Base-by-base conservation (phyloP, 2,113 vertebrate species). In the Vireo altiloquus region DNA sequence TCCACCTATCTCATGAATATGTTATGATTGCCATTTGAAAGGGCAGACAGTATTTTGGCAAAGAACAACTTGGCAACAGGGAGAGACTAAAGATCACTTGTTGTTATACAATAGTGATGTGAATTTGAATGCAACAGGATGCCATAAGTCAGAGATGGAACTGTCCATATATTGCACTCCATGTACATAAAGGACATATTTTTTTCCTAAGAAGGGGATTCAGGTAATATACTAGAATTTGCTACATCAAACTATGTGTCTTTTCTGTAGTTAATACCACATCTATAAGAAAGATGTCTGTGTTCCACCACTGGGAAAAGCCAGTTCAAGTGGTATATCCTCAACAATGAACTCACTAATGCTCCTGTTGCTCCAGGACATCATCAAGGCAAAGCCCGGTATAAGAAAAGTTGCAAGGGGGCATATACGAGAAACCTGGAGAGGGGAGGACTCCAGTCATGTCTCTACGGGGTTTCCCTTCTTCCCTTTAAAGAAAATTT, bases 111-210 rank as follows among this genome's bases (percentile, higher is more conserved):
- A n/a, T 3, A 40, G 25, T 0, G 1, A 54, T 23, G 30, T 49
- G 56, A 88, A 53, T 53, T 72, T 20, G 25, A 71, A 63, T n/a
- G 33, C 39, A 54, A 53, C 5, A 78, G 46, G 33, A 63, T 75
- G 72, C 11, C 74, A 20, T 4, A 35, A 86, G 28, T 59, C 33
- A 87, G 28, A 0, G 2, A 21, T 21, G 39, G 40, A 64, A 49
- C 24, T 35, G n/a, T 50, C 25, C 54, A 65, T 54, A 33, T 22
- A 23, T 8, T 44, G 23, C 33, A 22, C 10, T 71, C 35, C 12
- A 13, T 21, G 2, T 7, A 66, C 2, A 0, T 8, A 28, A 49
- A 57, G 30, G 37, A 35, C 12, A 24, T 4, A 5, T 56, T 50
- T 54, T 66, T 27, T 54, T 84, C 72, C 60, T 37, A 20, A 63